Percentiles rank a stretch among this genome's conserved stretches.
phyloP scores from a whole-genome alignment of 92 coral and sea anemone genomes.

The Epizoanthus stellaris region DNA sequence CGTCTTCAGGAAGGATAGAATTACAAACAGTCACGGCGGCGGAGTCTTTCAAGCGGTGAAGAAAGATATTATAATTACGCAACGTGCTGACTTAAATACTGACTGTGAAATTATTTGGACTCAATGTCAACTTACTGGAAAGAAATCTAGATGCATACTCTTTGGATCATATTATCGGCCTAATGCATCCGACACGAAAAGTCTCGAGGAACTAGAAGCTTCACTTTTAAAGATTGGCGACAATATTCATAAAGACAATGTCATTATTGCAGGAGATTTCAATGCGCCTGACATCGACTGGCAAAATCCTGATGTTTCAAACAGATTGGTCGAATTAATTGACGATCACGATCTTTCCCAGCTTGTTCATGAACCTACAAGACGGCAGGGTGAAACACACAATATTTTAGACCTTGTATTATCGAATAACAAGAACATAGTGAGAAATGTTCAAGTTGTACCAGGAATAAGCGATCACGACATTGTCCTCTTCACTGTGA shows the following conservation, averaged over 20 bases:
- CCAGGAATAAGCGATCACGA: constrained; percentile 77
- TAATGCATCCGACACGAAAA: constrained; percentile 51
- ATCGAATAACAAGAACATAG: constrained; percentile 59
- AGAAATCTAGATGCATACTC: constrained; percentile 38
- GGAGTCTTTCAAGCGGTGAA: constrained; percentile 76
- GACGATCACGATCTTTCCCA: constrained; percentile 58
- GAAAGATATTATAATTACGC: constrained; percentile 59
- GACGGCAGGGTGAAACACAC: constrained; percentile 51
- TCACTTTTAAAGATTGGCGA: constrained; percentile 57
- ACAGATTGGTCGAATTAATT: constrained; percentile 33
- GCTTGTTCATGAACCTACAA: constrained; percentile 58
- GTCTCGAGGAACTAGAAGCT: constrained; percentile 56
- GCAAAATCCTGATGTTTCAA: constrained; percentile 35
- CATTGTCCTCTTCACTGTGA: constrained; percentile 59
- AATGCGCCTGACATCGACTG: constrained; percentile 60
- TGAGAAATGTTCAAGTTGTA: constrained; percentile 48
- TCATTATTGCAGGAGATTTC: constrained; percentile 46
- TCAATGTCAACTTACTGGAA: constrained; percentile 63
- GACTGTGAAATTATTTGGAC: constrained; percentile 69
- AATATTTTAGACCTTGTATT: constrained; percentile 65
- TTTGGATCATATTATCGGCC: constrained; percentile 68
- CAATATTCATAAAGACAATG: constrained; percentile 49
- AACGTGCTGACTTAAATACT: constrained; percentile 57
- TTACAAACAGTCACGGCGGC: constrained; percentile 51
- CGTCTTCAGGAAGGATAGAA: constrained; percentile 61